A percentile compares a stretch with the other conserved stretches of the same genome.
Conservation (phyloP, 1,140 invertebrate genomes). For the Pogonus chalceus region DNA sequence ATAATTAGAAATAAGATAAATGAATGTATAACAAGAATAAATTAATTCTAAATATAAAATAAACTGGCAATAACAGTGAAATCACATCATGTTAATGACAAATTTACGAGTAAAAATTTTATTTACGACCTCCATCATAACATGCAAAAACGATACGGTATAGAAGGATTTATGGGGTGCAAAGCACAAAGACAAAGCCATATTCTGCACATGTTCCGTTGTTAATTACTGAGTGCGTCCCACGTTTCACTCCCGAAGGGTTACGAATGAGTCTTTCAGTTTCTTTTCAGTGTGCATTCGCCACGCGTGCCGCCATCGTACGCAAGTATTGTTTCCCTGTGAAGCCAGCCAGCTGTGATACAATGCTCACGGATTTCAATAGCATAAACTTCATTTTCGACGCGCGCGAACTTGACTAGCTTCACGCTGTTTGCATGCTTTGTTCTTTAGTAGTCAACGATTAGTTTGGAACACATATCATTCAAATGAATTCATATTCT, state of each 20-base stretch:
- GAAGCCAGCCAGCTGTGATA: not conserved
- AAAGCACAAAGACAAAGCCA: not conserved
- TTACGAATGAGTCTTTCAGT: not conserved
- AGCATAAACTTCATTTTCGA: not conserved
- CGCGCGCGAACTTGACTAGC: not conserved
- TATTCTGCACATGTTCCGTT: not conserved
- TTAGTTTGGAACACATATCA: too few relatives aligned
- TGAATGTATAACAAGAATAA: too few relatives aligned
- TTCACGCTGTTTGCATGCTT: not conserved
- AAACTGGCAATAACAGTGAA: too few relatives aligned
- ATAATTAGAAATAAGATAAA: too few relatives aligned
- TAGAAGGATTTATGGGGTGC: slow-evolving; percentile 1
- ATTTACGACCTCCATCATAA: too few relatives aligned
- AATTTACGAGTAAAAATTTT: too few relatives aligned
- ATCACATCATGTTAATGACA: too few relatives aligned
- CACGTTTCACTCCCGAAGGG: not conserved
- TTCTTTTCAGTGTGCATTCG: not conserved
- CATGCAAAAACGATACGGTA: too few relatives aligned
- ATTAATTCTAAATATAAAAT: too few relatives aligned
- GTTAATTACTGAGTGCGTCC: not conserved
- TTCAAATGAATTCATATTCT: too few relatives aligned
- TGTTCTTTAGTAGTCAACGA: not conserved
- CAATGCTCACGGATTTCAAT: not conserved
- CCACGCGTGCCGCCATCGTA: too few relatives aligned
- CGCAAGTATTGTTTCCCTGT: not conserved